Conservation (phyloP, 1,140 invertebrate genomes). For the Drosophila sproati region DNA sequence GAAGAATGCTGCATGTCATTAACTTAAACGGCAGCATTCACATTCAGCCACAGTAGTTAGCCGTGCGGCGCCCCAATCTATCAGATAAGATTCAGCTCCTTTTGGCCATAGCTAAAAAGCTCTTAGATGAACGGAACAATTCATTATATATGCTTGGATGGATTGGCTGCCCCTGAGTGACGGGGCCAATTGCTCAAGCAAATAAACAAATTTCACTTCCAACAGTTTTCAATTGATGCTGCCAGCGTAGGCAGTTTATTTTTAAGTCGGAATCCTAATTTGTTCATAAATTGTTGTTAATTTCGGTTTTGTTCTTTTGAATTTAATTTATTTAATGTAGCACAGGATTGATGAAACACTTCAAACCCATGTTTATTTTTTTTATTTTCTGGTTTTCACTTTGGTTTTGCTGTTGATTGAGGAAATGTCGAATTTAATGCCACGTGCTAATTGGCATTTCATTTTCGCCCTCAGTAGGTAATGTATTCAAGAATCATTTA, state of each 20-base stretch:
- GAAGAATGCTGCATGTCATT: constrained; percentile 54
- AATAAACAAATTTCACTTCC: constrained; percentile 72
- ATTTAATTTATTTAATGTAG: constrained; percentile 73
- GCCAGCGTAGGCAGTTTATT: constrained; percentile 50
- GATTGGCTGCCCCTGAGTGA: constrained; percentile 67
- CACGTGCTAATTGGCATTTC: constrained; percentile 56
- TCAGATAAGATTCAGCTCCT: constrained; percentile 45
- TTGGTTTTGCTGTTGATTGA: constrained; percentile 57
- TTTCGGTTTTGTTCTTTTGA: constrained; percentile 69
- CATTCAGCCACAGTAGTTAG: constrained; percentile 53
- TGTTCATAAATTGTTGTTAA: constrained; percentile 79
- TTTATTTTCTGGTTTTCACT: constrained; percentile 30
- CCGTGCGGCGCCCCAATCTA: constrained; percentile 66
- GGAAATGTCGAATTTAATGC: constrained; percentile 72
- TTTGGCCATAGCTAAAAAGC: constrained; percentile 24
- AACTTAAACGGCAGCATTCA: constrained; percentile 60
- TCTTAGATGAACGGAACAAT: constrained; percentile 60
- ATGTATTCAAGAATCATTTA: constrained; percentile 71
- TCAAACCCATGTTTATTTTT: constrained; percentile 29
- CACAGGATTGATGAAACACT: constrained; percentile 71
- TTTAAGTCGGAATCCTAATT: constrained; percentile 70
- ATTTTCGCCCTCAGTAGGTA: constrained; percentile 42
- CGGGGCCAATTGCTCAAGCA: constrained; percentile 77
- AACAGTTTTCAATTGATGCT: constrained; percentile 39
- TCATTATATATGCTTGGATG: constrained; percentile 62